A percentile compares a stretch with the other conserved stretches of the same genome.
phyloP scores from a whole-genome alignment of 2,888 invertebrate genomes.

The Alloscopus bannaensis region DNA sequence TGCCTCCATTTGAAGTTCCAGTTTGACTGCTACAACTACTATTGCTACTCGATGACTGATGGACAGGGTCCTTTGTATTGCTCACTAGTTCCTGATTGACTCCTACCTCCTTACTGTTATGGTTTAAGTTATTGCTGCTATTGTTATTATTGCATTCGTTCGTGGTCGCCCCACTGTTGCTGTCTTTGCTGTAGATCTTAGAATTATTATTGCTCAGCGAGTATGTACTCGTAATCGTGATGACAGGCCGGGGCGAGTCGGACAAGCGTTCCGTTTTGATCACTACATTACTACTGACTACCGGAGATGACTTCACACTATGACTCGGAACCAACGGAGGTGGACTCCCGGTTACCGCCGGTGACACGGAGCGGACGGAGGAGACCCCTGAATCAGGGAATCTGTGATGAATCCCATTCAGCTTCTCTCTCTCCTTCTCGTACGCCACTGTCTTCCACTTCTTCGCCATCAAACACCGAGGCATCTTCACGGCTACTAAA shows the following conservation, averaged over 20 bases:
- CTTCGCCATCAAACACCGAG: slow-evolving; percentile 96
- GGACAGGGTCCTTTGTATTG: slow-evolving; percentile 37
- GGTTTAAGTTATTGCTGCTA: slow-evolving; percentile 58
- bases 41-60: slow-evolving; percentile 51
- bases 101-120: slow-evolving; percentile 44
- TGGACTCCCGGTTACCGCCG: slow-evolving; percentile 27
- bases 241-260: slow-evolving; percentile 60
- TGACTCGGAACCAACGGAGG: slow-evolving; percentile 48
- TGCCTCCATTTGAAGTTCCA: slow-evolving; percentile 43
- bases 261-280: slow-evolving; percentile 53
- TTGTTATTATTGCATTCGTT: slow-evolving; percentile 64
- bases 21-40: slow-evolving; percentile 41
- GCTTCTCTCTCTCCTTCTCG: slow-evolving; percentile 75
- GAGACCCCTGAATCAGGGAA: slow-evolving; percentile 8
- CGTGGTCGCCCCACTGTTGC: slow-evolving; percentile 4
- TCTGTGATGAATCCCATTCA: slow-evolving; percentile 32
- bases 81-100: slow-evolving; percentile 46
- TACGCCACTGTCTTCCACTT: slow-evolving; percentile 93
- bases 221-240: slow-evolving; percentile 57
- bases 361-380: slow-evolving; percentile 23
- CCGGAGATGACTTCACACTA: slow-evolving; percentile 50
- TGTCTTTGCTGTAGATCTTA: slow-evolving; percentile 41
- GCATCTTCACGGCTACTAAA: slow-evolving; percentile 81
- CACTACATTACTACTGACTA: slow-evolving; percentile 41
- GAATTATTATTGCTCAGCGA: slow-evolving; percentile 57